Base-by-base conservation (phyloP, 2,113 vertebrate genomes). In the Tringa solitaria region DNA sequence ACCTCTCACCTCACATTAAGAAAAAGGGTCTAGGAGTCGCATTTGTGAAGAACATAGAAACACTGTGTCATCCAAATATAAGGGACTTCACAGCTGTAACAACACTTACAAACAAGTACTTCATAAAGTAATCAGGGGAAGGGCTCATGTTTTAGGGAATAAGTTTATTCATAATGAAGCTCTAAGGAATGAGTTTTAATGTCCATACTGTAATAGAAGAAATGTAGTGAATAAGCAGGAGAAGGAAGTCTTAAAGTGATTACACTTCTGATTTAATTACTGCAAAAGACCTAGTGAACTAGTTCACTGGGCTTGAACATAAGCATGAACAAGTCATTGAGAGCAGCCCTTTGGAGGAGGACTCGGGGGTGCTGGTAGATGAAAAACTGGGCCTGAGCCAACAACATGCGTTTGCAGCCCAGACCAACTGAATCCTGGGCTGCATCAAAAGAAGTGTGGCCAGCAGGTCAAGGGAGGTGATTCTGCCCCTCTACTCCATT, bases 381-480 rank as follows among this genome's bases (percentile, higher is more conserved):
- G 35, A 63, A 68, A 68, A 74, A 2, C 30, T 54, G 16, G 6
- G 48, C 9, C 5, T 14, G 14, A 63, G 7, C 12, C 3, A 2
- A 2, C 19, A 37, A 27, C 6, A 10, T 37, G 30, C 1, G 0
- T 30, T 81, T 1, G 0, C 46, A 61, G 54, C 21, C 39, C 54
- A n/a, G 18, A 9, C 18, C 39, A 46, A 8, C 3, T 0, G 0
- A 26, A 19, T 19, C 13, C 45, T 35, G 30, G 60, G 26, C 8
- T 53, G 33, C 28, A 30, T 27, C 37, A 13, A 10, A 39, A 85
- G 32, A 15, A 73, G 13, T 0, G 0, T 51, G 45, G 14, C 9
- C 60, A 60, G n/a, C 10, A 67, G 35, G 30, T 61, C 0, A 0
- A 54, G 30, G n/a, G 28, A 46, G 10, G 61, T 11, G 26, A 43